Evolutionary conservation across 2,113 vertebrate genomes (phyloP), one percentile per base, ranked within the genome.

Genomic region (Tragelaphus scriptus): DNA sequence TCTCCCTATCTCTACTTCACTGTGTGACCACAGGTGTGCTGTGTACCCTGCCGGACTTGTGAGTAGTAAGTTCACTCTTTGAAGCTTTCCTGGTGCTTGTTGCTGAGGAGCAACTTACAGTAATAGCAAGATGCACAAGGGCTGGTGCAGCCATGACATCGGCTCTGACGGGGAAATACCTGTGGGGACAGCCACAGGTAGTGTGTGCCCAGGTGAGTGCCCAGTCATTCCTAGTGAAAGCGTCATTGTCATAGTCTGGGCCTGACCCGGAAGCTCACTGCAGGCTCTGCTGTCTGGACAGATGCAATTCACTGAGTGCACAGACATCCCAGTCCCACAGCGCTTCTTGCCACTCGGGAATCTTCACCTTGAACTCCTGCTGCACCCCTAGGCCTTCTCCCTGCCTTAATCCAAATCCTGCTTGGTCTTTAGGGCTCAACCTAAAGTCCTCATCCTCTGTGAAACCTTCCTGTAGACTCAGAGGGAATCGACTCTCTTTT

Each of bases 351-450:
- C 7, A 40, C 4, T 7, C 19, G 32, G 2, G 16, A 16, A 6
- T 47, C 3, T 21, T 7, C 4, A 6, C 5, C 8, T 13, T 11
- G 40, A 47, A 4, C 1, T 5, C 17, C 68, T 49, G 12, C 6
- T 92, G 15, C 23, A 3, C 5, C 4, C 5, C 15, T 23, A 15
- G 3, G 2, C 10, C 25, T 71, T 77, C 51, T 44, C 28, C 3
- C 2, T 11, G 5, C 3, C 16, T 96, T 19, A 7, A 0, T 89
- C 10, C 36, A 17, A 44, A 10, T 23, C 40, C 71, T 51, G 0
- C 23, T 58, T 0, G 0, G 28, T 17, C 10, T 65, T 28, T 6
- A 15, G 23, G 11, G 19, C 0, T 2, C 15, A 28, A 1, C 1
- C 6, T 1, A 28, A 10, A 21, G 21, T 28, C 6, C 1, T 25